Evolutionary conservation across 2,797 vertebrate genomes (phyloP), one percentile per base, ranked within the genome.

Genomic region (Lithobates sylvaticus): DNA sequence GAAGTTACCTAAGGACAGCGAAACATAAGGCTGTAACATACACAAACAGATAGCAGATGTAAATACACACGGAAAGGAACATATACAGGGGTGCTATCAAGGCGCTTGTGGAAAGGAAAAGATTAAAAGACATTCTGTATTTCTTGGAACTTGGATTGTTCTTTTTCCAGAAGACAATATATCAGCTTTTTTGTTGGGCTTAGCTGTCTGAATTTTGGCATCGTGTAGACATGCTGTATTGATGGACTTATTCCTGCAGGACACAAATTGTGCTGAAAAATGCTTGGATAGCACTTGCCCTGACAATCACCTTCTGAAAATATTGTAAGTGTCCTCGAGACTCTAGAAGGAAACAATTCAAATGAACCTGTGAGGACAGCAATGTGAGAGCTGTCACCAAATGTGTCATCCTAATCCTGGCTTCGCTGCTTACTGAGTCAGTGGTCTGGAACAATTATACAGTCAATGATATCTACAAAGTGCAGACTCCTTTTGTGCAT

Each of bases 91-190:
- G 18, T 6, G 44, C 8, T 65, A 58, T 39, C 23, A 27, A 7
- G 47, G 65, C 26, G 5, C 23, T 54, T 34, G 23, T 23, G 61
- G 61, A 29, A 36, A 67, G 34, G 39, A 78, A 71, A 84, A 84
- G 44, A 84, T 76, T 69, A 76, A 76, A 84, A 32, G 23, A 84
- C 47, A 54, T 44, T 76, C 21, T 69, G 50, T 64, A 26, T 50
- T 78, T 78, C 68, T 78, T 69, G 75, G 76, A 84, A 71, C 13
- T 34, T 10, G n/a, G 34, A n/a, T 32, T 71, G 65, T 61, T 79
- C 5, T 39, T 74, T 73, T 79, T 65, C 83, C 47, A 85, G 7
- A 79, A 26, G 50, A 85, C 76, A 79, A 85, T 85, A 79, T 78
- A 85, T 85, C 76, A 79, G 36, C 29, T 69, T 65, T 78, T 32